Evolutionary conservation across 35 echinoderm and acorn worm species (phyloP), one percentile per base, ranked within the genome.

Genomic region (Apostichopus japonicus): DNA sequence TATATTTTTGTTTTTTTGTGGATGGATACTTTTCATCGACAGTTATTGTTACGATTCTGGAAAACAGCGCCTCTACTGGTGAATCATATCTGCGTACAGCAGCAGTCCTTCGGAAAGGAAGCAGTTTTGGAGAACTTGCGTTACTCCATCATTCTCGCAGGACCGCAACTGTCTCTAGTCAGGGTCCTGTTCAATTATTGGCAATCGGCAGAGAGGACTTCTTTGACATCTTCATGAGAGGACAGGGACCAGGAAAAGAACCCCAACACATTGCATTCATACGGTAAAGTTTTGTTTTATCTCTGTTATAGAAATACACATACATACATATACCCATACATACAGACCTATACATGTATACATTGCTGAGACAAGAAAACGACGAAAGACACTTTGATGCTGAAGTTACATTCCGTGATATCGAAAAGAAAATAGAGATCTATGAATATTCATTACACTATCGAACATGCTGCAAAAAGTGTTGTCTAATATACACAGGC

Each of bases 211-310:
- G 97, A 78, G 97, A 98, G 27, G 97, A 98, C 44, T 98, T 98
- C 79, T 98, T 98, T 90, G 93, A 96, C 51, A 98, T 98, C 25
- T 98, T 98, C 78, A 98, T 98, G 97, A 90, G 97, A 10, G 94
- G 95, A 13, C 94, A 98, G 25, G 56, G 77, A 62, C 97, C 94
- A 0, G 97, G 97, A 9, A 87, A 95, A 54, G 97, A 98, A 87
- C 97, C 97, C 0, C 70, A 73, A 17, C 11, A 98, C 83, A 91
- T 98, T 51, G 71, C 77, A 86, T 98, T 93, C 72, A 24, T 98
- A n/a, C 93, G 97, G 97, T 98, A 65, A 44, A 44, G 33, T 44
- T 44, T 3, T 44, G 33, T 44, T 44, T 44, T 44, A 44, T 44
- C 3, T 44, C 4, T 44, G 33, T 44, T 44, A 44, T 44, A 44